A percentile compares a stretch with the other conserved stretches of the same genome.
These are phyloP conservation scores for Matsumyia berberina DNA, from an alignment of 2,888 invertebrate genomes.

Conservation along the genomic window DNA sequence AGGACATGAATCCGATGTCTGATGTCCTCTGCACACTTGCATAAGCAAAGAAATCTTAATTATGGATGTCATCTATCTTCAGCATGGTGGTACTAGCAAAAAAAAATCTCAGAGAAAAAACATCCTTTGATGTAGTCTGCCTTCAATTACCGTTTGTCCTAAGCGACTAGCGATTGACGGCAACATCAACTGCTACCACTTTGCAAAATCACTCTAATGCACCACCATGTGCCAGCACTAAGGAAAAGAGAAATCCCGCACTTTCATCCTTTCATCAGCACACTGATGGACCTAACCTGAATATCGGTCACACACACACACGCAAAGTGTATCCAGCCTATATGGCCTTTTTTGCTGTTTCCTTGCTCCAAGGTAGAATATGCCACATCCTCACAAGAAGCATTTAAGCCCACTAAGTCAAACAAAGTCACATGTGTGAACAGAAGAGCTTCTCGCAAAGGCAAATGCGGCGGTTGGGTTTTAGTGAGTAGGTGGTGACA, in stretches of 20 bases:
- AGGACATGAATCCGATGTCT: no score
- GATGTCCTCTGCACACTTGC: no score
- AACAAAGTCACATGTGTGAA: conserved; percentile 47
- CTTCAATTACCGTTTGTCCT: not conserved
- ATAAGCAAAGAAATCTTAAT: no score
- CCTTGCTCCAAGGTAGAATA: not conserved
- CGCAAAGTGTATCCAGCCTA: conserved; percentile 22
- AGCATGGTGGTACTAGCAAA: no score
- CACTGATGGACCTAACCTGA: conserved; percentile 36
- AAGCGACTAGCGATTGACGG: not conserved
- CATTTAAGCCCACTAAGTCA: conserved; percentile 17
- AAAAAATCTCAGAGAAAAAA: not conserved
- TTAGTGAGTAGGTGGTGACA: not conserved
- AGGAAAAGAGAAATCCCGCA: conserved; percentile 19
- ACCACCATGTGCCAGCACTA: conserved; percentile 17
- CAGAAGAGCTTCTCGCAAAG: conserved; percentile 43
- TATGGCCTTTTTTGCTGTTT: conserved; percentile 50
- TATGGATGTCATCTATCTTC: no score
- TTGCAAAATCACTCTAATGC: conserved; percentile 34
- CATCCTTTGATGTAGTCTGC: not conserved
- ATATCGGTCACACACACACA: not conserved
- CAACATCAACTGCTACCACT: not conserved
- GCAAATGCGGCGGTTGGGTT: conserved; percentile 38
- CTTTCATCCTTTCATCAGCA: conserved; percentile 28
- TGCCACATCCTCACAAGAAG: not conserved